phyloP scores from a whole-genome alignment of 2,797 vertebrate species.

The Eleutherodactylus coqui region DNA sequence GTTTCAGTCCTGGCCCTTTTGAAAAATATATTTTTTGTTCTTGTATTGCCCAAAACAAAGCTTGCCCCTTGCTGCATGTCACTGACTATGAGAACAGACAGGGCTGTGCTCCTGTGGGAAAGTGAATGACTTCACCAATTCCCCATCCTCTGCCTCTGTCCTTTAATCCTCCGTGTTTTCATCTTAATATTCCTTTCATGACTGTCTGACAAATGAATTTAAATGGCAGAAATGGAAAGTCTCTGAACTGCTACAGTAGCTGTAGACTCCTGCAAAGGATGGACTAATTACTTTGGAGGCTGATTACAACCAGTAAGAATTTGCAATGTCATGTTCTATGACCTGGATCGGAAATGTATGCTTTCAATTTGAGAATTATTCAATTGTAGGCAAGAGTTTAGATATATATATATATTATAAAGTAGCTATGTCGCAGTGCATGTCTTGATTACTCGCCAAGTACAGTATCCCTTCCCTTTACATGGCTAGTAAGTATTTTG shows the following conservation, averaged over 20 bases:
- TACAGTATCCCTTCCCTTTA: too few species aligned
- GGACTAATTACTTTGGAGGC: conserved; percentile 54
- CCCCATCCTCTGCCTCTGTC: conserved; percentile 41
- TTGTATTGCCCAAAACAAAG: conserved; percentile 62
- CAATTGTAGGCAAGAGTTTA: not conserved
- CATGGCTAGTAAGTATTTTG: too few species aligned
- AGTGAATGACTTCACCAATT: conserved; percentile 31
- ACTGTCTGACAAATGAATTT: conserved; percentile 38
- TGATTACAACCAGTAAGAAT: conserved; percentile 43
- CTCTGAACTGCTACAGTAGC: conserved; percentile 55
- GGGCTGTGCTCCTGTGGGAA: conserved; percentile 19
- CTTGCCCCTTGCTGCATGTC: conserved; percentile 41
- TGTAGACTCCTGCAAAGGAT: conserved; percentile 56
- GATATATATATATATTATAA: not conserved
- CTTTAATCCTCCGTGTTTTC: conserved; percentile 57
- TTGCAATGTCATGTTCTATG: conserved; percentile 56
- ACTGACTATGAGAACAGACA: conserved; percentile 54
- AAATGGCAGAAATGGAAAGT: conserved; percentile 59
- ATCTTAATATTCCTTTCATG: conserved; percentile 42
- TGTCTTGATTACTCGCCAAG: too few species aligned
- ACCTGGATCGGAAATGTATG: conserved; percentile 19
- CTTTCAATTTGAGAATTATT: not conserved
- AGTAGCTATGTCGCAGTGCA: too few species aligned
- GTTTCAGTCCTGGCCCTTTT: conserved; percentile 62
- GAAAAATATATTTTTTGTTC: conserved; percentile 52